Evolutionary conservation across 1,140 invertebrate species (phyloP).

Genomic region (Mamestra configurata): DNA sequence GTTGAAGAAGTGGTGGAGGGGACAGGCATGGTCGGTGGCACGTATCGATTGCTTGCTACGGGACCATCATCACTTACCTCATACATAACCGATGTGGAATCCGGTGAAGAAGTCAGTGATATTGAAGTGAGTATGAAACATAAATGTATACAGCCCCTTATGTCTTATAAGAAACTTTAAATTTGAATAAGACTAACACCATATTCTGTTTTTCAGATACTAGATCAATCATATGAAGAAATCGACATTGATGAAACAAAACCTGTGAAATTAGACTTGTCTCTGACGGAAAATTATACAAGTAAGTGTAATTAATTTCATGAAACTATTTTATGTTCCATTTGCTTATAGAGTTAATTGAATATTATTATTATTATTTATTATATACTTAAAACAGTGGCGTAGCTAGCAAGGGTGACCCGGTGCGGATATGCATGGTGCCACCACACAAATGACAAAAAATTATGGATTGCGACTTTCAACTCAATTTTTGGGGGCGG

Average conservation of each 20-base stretch:
- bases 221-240: slow-evolving; percentile 86
- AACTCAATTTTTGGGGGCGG: no score
- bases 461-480: no score
- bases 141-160: neutral
- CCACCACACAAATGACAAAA: no score
- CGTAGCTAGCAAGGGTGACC: no score
- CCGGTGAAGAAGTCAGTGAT: slow-evolving; percentile 89
- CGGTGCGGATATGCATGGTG: no score
- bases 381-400: no score
- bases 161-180: no score
- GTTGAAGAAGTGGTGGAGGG: slow-evolving; percentile 83
- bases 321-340: no score
- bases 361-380: no score
- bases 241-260: slow-evolving; percentile 82
- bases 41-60: slow-evolving; percentile 84
- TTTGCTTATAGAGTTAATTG: no score
- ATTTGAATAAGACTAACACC: neutral
- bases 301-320: no score
- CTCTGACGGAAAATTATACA: slow-evolving; percentile 80
- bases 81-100: slow-evolving; percentile 84
- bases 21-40: slow-evolving; percentile 87
- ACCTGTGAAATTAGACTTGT: slow-evolving; percentile 84
- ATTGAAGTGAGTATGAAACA: slow-evolving; percentile 83
- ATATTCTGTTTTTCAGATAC: slow-evolving; percentile 70
- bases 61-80: slow-evolving; percentile 79